phyloP scores from a whole-genome alignment of 2,113 vertebrate species.

The Microtus pennsylvanicus region DNA sequence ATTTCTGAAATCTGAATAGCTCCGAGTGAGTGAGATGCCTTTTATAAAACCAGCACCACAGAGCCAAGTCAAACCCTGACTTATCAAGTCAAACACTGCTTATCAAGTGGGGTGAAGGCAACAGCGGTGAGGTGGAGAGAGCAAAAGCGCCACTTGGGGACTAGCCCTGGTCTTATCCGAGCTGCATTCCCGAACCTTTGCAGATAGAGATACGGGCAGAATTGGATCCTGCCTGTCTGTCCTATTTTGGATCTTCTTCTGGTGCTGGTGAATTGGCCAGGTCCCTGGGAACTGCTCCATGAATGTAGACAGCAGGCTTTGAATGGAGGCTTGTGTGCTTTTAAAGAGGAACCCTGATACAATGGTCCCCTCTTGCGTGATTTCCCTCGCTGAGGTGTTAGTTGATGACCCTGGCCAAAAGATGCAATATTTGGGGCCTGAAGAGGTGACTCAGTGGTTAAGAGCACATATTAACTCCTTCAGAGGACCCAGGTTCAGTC shows the following conservation, averaged over 20 bases:
- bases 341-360: background rate
- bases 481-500: background rate
- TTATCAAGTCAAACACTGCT: background rate
- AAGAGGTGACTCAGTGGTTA: background rate
- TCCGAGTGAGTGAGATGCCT: conserved; percentile 44
- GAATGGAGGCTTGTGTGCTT: background rate
- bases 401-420: background rate
- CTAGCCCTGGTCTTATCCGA: background rate
- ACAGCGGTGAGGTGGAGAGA: background rate
- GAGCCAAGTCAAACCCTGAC: conserved; percentile 35
- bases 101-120: background rate
- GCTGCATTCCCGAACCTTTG: background rate
- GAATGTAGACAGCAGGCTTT: background rate
- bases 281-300: background rate
- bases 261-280: background rate
- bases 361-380: no score
- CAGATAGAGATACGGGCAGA: background rate
- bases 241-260: background rate
- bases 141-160: background rate
- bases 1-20: conserved; percentile 71
- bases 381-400: background rate
- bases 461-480: background rate
- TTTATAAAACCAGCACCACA: conserved; percentile 39
- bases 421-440: background rate
- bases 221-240: background rate